Evolutionary conservation across 2,113 vertebrate genomes (phyloP).

Genomic region (Passer montanus): DNA sequence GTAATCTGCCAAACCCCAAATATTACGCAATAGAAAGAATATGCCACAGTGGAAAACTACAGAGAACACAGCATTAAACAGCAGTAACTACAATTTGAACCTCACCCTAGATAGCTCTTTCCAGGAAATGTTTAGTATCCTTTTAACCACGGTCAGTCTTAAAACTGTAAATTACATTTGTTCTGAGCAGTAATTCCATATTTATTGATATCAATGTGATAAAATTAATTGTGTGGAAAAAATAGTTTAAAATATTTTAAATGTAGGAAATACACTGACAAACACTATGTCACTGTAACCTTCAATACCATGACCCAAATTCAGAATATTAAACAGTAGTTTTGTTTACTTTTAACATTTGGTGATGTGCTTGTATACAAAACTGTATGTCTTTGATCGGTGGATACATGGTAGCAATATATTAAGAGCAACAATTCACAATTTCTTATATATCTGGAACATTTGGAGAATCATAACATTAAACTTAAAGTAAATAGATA

Average conservation of each 20-base stretch:
- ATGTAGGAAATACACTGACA: neutral
- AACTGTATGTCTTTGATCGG: neutral
- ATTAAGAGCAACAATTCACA: neutral
- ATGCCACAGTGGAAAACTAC: neutral
- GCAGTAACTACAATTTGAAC: neutral
- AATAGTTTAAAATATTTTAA: neutral
- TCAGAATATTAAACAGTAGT: neutral
- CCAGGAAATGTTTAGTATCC: neutral
- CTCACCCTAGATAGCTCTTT: neutral
- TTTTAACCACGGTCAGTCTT: neutral
- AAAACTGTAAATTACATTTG: neutral
- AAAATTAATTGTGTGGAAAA: neutral
- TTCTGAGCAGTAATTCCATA: neutral
- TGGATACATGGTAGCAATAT: neutral
- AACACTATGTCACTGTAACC: neutral
- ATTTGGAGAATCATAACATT: neutral
- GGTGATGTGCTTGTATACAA: neutral
- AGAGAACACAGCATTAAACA: neutral
- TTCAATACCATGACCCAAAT: neutral
- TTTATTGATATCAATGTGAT: neutral
- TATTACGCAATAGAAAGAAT: neutral
- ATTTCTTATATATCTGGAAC: neutral
- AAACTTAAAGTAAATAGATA: neutral
- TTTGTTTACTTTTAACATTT: neutral
- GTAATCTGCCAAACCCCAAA: neutral